These are phyloP conservation scores for Dipodomys spectabilis DNA, from an alignment of 2,113 vertebrate genomes.

Conservation along the genomic window DNA sequence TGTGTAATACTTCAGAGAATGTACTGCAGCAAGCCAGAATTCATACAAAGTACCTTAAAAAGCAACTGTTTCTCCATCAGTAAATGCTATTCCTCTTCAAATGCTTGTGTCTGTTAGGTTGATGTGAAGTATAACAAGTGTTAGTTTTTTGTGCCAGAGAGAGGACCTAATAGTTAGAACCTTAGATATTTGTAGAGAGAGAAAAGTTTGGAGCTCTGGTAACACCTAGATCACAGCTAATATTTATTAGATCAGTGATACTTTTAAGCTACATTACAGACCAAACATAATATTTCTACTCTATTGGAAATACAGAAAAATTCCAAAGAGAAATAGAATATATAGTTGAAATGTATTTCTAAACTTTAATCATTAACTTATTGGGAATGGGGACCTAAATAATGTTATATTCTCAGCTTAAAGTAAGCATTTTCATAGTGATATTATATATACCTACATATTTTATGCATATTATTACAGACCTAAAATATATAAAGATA, in stretches of 20 bases:
- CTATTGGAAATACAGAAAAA: conserved; percentile 40
- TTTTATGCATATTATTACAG: background rate
- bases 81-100: background rate
- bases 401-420: background rate
- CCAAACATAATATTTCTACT: background rate
- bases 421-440: background rate
- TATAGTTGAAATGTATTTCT: conserved; percentile 44
- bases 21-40: background rate
- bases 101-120: background rate
- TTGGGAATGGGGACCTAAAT: conserved; percentile 73
- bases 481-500: background rate
- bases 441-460: background rate
- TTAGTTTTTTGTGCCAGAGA: background rate
- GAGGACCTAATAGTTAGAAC: background rate
- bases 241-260: conserved; percentile 2
- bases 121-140: background rate
- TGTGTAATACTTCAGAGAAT: background rate
- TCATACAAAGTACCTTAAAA: background rate
- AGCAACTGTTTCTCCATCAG: background rate
- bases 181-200: background rate
- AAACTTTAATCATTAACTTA: conserved; percentile 75
- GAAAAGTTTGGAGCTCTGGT: background rate
- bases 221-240: background rate
- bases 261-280: background rate
- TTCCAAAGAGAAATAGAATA: conserved; percentile 46